Conservation (phyloP, 2,888 invertebrate genomes). For the Euproctis similis region DNA sequence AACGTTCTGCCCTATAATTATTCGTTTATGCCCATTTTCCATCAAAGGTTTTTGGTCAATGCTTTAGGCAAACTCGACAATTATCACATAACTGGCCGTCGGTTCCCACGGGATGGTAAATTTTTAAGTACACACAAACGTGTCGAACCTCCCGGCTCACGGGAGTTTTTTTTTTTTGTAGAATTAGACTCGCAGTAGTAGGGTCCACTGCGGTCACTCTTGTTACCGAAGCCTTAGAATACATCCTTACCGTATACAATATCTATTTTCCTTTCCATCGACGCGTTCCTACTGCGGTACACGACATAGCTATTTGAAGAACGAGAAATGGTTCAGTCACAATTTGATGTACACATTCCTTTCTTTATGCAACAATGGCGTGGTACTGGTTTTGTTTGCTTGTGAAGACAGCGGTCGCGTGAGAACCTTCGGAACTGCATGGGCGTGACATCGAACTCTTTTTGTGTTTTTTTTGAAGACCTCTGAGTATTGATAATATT, state of each 20-base stretch:
- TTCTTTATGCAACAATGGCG: slow-evolving; percentile 48
- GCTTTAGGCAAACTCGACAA: slow-evolving; percentile 65
- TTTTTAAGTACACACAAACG: slow-evolving; percentile 50
- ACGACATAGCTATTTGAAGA: slow-evolving; percentile 9
- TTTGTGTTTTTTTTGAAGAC: slow-evolving; percentile 49
- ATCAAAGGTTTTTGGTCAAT: slow-evolving; percentile 50
- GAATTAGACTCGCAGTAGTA: slow-evolving; percentile 39
- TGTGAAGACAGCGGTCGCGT: slow-evolving; percentile 55
- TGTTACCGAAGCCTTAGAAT: slow-evolving; percentile 52
- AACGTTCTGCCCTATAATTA: slow-evolving; percentile 64
- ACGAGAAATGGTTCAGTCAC: slow-evolving; percentile 31
- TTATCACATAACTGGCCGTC: slow-evolving; percentile 62
- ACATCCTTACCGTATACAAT: slow-evolving; percentile 33
- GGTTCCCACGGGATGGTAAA: slow-evolving; percentile 66
- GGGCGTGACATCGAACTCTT: slow-evolving; percentile 70
- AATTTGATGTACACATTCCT: slow-evolving; percentile 37
- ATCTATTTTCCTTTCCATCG: slow-evolving; percentile 31
- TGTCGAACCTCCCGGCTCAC: slow-evolving; percentile 27
- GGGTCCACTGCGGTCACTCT: slow-evolving; percentile 43
- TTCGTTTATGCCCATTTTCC: slow-evolving; percentile 44
- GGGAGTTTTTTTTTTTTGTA: no score
- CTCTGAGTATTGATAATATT: slow-evolving; percentile 55
- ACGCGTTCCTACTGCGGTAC: slow-evolving; percentile 20
- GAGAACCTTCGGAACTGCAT: slow-evolving; percentile 70
- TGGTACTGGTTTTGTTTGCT: slow-evolving; percentile 60